Percentiles rank a stretch among this genome's conserved stretches.
These are phyloP conservation scores for Anguilla marmorata DNA, from an alignment of 2,797 vertebrate species.

Conservation along the genomic window DNA sequence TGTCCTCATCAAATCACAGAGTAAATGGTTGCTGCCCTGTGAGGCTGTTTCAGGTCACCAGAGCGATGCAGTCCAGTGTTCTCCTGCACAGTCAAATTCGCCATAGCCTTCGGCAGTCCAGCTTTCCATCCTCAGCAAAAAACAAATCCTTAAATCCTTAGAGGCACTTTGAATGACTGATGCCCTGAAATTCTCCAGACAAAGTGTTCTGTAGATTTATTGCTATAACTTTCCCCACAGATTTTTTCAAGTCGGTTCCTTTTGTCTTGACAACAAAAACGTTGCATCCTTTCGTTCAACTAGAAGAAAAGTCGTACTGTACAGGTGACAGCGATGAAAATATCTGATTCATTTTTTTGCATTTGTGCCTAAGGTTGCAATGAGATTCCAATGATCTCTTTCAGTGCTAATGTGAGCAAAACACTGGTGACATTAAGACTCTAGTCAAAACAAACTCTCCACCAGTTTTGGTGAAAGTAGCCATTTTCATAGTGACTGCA, in stretches of 20 bases:
- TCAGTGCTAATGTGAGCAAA: not conserved
- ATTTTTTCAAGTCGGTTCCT: not conserved
- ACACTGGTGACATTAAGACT: not conserved
- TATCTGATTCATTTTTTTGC: not conserved
- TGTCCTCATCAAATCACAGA: not conserved
- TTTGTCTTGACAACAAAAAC: not conserved
- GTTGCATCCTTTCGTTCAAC: not conserved
- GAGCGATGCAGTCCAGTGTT: not conserved
- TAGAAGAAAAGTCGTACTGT: not conserved
- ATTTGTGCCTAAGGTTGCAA: not conserved
- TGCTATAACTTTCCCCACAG: not conserved
- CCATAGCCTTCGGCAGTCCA: not conserved
- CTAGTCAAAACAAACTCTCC: not conserved
- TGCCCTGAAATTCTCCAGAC: not conserved
- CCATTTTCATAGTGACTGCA: not conserved
- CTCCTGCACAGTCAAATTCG: not conserved
- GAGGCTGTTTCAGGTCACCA: slow-evolving; percentile 8
- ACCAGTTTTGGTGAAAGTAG: not conserved
- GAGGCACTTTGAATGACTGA: not conserved
- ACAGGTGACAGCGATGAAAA: not conserved
- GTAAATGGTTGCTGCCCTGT: not conserved
- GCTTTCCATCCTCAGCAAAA: not conserved
- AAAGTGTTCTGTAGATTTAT: not conserved
- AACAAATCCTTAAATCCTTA: not conserved
- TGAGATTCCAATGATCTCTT: not conserved